A percentile compares a stretch with the other conserved stretches of the same genome.
phyloP scores from a whole-genome alignment of 1,140 invertebrate species.

The Babylonia areolata region DNA sequence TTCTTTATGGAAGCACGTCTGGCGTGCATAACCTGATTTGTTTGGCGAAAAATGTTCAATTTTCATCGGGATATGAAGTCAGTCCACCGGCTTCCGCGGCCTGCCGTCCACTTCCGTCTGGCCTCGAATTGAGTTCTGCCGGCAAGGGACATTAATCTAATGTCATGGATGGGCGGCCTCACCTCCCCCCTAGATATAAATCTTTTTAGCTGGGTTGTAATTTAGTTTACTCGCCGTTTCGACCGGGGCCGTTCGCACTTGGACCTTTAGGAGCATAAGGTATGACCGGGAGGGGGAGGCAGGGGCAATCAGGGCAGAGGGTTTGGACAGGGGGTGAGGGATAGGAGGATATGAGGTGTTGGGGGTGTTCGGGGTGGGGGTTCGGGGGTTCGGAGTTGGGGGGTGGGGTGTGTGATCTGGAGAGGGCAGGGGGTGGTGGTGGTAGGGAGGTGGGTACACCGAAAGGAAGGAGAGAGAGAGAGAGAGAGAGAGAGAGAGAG shows the following conservation, averaged over 20 bases:
- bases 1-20: slow-evolving; percentile 18
- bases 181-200: slow-evolving; percentile 40
- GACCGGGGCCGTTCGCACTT: slow-evolving; percentile 17
- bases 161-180: slow-evolving; percentile 38
- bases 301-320: slow-evolving; percentile 15
- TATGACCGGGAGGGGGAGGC: slow-evolving; percentile 18
- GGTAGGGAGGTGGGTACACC: neutral
- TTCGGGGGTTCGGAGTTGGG: neutral
- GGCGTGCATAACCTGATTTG: slow-evolving; percentile 37
- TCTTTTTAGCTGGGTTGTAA: slow-evolving; percentile 39
- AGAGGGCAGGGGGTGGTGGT: neutral
- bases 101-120: slow-evolving; percentile 26
- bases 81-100: neutral
- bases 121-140: slow-evolving; percentile 29
- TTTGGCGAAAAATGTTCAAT: slow-evolving; percentile 42
- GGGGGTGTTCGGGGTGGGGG: neutral
- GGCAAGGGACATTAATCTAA: slow-evolving; percentile 36
- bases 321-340: neutral
- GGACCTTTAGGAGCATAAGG: slow-evolving; percentile 32
- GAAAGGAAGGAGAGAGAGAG: neutral
- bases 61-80: slow-evolving; percentile 42
- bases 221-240: slow-evolving; percentile 35
- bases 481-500: neutral
- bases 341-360: neutral
- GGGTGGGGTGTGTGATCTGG: neutral